Conservation (phyloP, 2,797 vertebrate species). For the Hipposideros larvatus region DNA sequence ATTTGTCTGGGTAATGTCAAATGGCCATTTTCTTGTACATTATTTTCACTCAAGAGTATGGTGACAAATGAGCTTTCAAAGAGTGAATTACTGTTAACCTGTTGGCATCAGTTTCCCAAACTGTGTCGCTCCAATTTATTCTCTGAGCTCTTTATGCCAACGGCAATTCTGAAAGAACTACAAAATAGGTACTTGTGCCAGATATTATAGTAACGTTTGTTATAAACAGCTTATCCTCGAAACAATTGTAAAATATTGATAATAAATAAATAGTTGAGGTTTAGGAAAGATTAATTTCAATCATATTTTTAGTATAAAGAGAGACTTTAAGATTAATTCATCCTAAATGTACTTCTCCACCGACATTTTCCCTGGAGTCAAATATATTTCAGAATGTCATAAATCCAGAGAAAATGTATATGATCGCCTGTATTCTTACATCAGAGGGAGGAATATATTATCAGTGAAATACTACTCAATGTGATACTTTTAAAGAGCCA, state of each 20-base stretch:
- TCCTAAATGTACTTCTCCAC: not conserved
- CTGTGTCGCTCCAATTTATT: not conserved
- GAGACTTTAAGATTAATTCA: not conserved
- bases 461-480: not conserved
- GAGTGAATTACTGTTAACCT: not conserved
- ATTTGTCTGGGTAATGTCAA: not conserved
- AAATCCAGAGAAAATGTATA: constrained; percentile 9
- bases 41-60: not conserved
- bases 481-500: constrained; percentile 1
- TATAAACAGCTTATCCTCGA: not conserved
- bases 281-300: not conserved
- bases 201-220: not conserved
- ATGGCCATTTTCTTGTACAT: not conserved
- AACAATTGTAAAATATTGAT: not conserved
- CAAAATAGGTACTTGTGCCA: not conserved
- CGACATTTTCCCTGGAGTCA: not conserved
- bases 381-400: constrained; percentile 34
- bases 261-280: not conserved
- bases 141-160: not conserved
- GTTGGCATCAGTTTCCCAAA: not conserved
- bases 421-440: not conserved
- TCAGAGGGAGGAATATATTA: constrained; percentile 18
- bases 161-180: not conserved
- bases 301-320: not conserved
- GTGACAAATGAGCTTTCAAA: not conserved